A percentile compares a stretch with the other conserved stretches of the same genome.
phyloP scores from a whole-genome alignment of 2,113 vertebrate genomes.

The Panurus biarmicus region DNA sequence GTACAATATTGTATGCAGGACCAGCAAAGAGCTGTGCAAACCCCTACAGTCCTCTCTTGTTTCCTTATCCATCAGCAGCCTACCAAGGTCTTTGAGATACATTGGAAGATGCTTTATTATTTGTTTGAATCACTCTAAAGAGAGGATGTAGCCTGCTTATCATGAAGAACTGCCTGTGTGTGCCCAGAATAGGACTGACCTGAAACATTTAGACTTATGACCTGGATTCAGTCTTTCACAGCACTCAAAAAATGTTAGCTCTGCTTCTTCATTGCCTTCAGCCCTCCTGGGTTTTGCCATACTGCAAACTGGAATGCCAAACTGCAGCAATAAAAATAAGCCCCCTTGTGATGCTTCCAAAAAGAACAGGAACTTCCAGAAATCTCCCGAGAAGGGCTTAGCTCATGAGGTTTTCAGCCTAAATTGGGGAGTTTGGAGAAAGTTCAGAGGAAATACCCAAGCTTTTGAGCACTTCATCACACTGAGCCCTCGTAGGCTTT shows the following conservation, averaged over 20 bases:
- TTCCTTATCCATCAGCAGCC: background rate
- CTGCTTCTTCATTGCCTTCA: background rate
- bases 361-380: constrained; percentile 29
- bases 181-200: background rate
- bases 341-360: background rate
- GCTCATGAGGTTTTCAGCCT: background rate
- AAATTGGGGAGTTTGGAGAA: background rate
- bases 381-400: background rate
- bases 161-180: background rate
- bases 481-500: background rate
- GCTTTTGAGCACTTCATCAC: constrained; percentile 38
- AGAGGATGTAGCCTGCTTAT: background rate
- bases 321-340: constrained; percentile 14
- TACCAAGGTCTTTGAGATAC: background rate
- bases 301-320: background rate
- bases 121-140: background rate
- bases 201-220: background rate
- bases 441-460: constrained; percentile 35
- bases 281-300: background rate
- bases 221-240: background rate
- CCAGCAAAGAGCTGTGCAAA: background rate
- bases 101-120: background rate
- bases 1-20: fast-evolving
- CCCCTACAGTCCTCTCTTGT: background rate
- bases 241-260: background rate